phyloP scores from a whole-genome alignment of 2,113 vertebrate species.

The Promerops cafer region DNA sequence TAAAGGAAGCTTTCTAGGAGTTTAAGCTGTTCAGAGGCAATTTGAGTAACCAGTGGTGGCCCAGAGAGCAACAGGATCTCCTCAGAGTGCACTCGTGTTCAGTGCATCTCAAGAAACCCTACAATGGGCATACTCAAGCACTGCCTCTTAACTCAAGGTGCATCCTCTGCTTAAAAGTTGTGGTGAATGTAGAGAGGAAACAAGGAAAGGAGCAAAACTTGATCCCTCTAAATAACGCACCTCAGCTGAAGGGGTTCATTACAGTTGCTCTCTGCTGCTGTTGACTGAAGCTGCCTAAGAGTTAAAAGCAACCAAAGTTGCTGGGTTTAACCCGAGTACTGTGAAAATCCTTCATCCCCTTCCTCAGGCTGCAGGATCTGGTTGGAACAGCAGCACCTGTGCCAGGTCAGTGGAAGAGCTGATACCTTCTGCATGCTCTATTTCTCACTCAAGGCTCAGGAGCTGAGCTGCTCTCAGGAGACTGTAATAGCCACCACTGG shows the following conservation, averaged over 20 bases:
- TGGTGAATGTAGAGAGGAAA: background rate
- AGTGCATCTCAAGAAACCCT: background rate
- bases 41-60: background rate
- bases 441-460: background rate
- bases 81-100: background rate
- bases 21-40: background rate
- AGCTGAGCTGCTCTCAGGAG: background rate
- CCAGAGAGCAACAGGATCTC: background rate
- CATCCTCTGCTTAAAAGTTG: background rate
- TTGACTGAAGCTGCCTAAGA: background rate
- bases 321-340: fast-evolving
- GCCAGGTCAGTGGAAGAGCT: background rate
- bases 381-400: background rate
- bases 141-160: background rate
- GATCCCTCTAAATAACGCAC: background rate
- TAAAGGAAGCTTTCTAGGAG: background rate
- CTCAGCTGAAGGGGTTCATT: background rate
- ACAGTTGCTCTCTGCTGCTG: background rate
- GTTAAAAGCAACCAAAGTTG: background rate
- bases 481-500: background rate
- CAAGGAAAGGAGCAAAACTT: background rate
- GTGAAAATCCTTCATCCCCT: background rate
- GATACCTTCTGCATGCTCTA: fast-evolving
- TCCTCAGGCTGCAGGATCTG: background rate
- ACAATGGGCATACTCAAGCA: no score